Percentiles rank a stretch among this genome's conserved stretches.
Conservation (phyloP, 1,140 invertebrate species). For the Atta cephalotes region DNA sequence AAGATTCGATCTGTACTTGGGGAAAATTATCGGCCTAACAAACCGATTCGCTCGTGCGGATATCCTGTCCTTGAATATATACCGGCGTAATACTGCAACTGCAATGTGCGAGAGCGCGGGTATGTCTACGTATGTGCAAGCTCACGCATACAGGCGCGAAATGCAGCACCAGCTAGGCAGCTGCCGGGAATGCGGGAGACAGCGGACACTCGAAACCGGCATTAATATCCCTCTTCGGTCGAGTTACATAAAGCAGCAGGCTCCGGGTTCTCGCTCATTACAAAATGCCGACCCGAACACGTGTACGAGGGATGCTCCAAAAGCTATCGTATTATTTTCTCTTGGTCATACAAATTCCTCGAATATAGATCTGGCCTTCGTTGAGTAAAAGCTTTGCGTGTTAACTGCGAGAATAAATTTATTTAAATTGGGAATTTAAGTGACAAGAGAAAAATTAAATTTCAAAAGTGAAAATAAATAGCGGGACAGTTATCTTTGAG, state of each 20-base stretch:
- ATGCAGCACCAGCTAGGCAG: constrained; percentile 58
- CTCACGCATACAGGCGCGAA: constrained; percentile 41
- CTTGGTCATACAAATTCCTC: neutral
- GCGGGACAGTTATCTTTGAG: neutral
- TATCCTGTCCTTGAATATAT: constrained; percentile 70
- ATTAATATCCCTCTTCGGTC: constrained; percentile 70
- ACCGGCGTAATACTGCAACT: constrained; percentile 5
- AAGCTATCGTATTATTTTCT: constrained; percentile 22
- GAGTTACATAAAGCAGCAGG: constrained; percentile 76
- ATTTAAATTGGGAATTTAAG: constrained; percentile 21
- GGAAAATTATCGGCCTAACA: constrained; percentile 43
- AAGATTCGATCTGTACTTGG: constrained; percentile 15
- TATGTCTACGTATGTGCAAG: neutral
- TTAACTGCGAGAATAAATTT: constrained; percentile 22
- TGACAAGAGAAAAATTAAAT: neutral
- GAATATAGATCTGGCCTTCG: neutral
- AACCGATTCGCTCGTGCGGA: constrained; percentile 56
- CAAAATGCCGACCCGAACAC: constrained; percentile 22
- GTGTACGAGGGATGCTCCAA: constrained; percentile 1
- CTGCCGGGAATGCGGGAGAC: constrained; percentile 78
- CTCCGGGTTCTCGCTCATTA: constrained; percentile 39
- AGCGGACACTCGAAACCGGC: constrained; percentile 73
- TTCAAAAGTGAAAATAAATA: constrained; percentile 1
- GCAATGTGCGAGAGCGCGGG: neutral
- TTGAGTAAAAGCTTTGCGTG: neutral